Evolutionary conservation across 2,888 invertebrate species (phyloP).

Genomic region (Campoletis raptor): DNA sequence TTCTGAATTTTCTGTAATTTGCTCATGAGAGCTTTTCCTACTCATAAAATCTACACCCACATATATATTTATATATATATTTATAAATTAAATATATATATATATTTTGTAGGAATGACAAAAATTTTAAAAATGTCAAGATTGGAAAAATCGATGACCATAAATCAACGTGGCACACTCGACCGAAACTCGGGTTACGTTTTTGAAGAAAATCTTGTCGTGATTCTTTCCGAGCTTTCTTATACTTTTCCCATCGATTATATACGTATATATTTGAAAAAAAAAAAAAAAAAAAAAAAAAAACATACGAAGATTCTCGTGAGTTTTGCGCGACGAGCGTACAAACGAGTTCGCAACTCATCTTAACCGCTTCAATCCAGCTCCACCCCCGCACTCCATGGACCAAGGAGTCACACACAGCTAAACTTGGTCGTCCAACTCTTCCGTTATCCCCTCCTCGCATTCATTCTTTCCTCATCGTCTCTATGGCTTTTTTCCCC

Average conservation of each 20-base stretch:
- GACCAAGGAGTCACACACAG: constrained; percentile 33
- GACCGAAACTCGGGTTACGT: constrained; percentile 54
- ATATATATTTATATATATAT: constrained; percentile 8
- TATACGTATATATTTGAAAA: background rate
- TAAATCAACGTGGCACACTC: constrained; percentile 53
- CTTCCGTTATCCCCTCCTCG: constrained; percentile 8
- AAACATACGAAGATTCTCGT: constrained; percentile 15
- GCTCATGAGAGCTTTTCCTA: constrained; percentile 21
- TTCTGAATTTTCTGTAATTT: constrained; percentile 20
- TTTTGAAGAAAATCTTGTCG: constrained; percentile 46
- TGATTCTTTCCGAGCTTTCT: constrained; percentile 37
- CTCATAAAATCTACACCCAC: background rate
- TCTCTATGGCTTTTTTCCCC: background rate
- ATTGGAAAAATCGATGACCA: constrained; percentile 55
- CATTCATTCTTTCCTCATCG: constrained; percentile 33
- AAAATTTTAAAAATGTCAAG: background rate
- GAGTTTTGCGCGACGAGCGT: constrained; percentile 46
- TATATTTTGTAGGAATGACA: background rate
- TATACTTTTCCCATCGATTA: constrained; percentile 21
- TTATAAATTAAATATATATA: background rate
- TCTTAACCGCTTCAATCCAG: constrained; percentile 65
- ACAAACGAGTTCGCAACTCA: constrained; percentile 71
- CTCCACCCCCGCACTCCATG: background rate
- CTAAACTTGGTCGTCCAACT: constrained; percentile 41
- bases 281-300: no score